Evolutionary conservation across 1,140 invertebrate genomes (phyloP), one percentile per base, ranked within the genome.

Genomic region (Parapsyche elsis): DNA sequence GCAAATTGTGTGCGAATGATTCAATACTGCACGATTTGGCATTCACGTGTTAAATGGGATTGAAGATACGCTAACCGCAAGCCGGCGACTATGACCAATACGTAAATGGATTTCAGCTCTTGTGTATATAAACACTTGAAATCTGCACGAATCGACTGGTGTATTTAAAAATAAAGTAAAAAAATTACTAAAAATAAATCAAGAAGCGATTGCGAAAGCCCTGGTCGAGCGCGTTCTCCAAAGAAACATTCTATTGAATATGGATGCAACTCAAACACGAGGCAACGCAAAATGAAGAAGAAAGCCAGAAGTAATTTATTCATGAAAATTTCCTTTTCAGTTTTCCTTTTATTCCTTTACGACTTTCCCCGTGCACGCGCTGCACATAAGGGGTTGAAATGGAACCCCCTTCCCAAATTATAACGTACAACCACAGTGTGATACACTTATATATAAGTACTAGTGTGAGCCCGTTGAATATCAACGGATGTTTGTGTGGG

Each of bases 311-410:
- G 70, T 53, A 75, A 75, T 75, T 75, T 75, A 75, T 75, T 75
- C 73, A 75, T 75, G 73, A 75, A 67, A 75, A 75, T 57, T 59
- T 49, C 53, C 73, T 57, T 26, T 30, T 26, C 7, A 45, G 16
- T 30, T n/a, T 57, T 53, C 21, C 53, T 19, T 75, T 75, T 73
- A 73, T 73, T 73, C n/a, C 71, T 46, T 73, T 73, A 45, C 38
- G 71, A 73, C 38, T 24, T 61, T 67, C 64, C 23, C 24, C 64
- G 23, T 67, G 64, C 49, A 53, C 16, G 49, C 10, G 49, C 49
- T 53, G 12, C 16, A 53, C 16, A 53, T 7, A 38, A 38, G 30
- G 30, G 30, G 30, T 38, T 38, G 30, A 38, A 38, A 38, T 38
- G 30, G 7, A 38, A 38, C 30, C 30, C n/a, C n/a, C n/a, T n/a